These are phyloP conservation scores for Zhuqinia jingwanae DNA, from an alignment of 2,888 invertebrate genomes.

Conservation along the genomic window DNA sequence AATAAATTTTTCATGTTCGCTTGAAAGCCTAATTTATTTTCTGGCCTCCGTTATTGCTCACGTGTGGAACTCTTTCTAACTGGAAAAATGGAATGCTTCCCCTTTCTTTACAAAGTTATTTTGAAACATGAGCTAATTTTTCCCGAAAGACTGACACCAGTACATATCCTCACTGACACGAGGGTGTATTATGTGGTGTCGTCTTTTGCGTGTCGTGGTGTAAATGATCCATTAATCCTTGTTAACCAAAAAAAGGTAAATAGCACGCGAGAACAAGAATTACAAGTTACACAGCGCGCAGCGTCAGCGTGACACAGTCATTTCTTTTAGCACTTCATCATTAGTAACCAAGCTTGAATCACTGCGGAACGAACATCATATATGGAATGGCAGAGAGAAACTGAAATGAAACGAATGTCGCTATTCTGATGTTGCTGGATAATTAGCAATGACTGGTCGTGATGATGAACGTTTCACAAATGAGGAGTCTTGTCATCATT, in stretches of 20 bases:
- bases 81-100: neutral
- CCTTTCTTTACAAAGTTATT: neutral
- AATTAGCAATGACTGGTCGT: neutral
- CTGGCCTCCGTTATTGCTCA: no score
- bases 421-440: neutral
- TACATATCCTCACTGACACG: neutral
- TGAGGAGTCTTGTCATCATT: neutral
- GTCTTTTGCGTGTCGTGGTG: neutral
- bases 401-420: neutral
- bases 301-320: no score
- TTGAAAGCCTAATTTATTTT: no score
- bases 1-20: no score
- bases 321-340: conserved; percentile 4
- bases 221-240: conserved; percentile 14
- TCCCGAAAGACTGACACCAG: neutral
- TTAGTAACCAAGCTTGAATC: neutral
- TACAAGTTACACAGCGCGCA: no score
- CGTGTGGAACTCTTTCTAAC: no score
- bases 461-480: neutral
- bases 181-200: conserved; percentile 4
- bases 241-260: neutral
- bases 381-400: neutral
- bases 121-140: neutral
- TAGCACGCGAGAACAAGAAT: neutral
- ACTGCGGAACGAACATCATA: neutral